phyloP scores from a whole-genome alignment of 1,140 invertebrate species.

The Achroia grisella region DNA sequence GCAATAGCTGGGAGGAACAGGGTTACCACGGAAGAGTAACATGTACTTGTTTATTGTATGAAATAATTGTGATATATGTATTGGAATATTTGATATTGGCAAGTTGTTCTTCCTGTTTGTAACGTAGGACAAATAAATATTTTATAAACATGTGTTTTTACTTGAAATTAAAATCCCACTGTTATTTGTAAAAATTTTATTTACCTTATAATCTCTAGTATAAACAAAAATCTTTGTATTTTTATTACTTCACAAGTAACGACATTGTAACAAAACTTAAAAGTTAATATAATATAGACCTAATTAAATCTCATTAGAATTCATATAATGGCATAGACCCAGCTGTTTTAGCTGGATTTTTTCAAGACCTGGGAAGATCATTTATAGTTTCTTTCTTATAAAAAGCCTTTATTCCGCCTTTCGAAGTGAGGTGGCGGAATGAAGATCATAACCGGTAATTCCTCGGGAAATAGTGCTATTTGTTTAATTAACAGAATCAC shows the following conservation, averaged over 20 bases:
- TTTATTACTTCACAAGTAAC: conserved; percentile 49
- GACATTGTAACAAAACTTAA: conserved; percentile 27
- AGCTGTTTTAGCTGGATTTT: too few species aligned
- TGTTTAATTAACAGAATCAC: too few species aligned
- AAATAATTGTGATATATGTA: too few species aligned
- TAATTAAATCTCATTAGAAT: conserved; percentile 22
- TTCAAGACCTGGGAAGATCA: too few species aligned
- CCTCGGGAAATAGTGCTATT: too few species aligned
- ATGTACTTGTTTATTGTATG: too few species aligned
- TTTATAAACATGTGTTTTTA: background rate
- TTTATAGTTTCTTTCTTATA: too few species aligned
- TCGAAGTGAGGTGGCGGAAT: too few species aligned
- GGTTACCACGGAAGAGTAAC: too few species aligned
- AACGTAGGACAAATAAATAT: background rate
- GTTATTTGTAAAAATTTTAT: conserved; percentile 38
- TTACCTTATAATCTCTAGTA: conserved; percentile 42
- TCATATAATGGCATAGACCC: background rate
- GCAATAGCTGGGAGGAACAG: too few species aligned
- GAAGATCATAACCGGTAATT: too few species aligned
- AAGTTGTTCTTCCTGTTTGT: background rate
- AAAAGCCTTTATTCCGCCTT: too few species aligned
- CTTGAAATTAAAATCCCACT: background rate
- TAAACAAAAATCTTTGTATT: conserved; percentile 40
- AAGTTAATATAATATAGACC: conserved; percentile 17
- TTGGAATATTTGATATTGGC: background rate